Conservation (phyloP, 2,113 vertebrate genomes). For the Myodes glareolus region DNA sequence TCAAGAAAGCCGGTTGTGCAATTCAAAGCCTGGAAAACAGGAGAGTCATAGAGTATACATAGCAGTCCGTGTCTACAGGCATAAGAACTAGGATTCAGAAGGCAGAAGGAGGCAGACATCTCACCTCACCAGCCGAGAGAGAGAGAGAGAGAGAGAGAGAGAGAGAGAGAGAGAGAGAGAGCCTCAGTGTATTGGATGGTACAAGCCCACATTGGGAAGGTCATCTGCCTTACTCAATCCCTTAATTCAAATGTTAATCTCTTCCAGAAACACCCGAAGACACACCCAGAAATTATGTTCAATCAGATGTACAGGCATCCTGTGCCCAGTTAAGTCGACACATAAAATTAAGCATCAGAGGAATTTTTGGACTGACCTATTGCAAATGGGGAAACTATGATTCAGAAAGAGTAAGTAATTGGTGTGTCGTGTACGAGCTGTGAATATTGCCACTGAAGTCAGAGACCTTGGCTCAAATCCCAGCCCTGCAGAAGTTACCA, state of each 20-base stretch:
- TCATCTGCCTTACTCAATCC: neutral
- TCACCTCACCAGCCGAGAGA: neutral
- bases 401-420: slow-evolving; percentile 44
- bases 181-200: neutral
- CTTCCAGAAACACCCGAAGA: neutral
- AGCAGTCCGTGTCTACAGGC: neutral
- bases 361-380: slow-evolving; percentile 32
- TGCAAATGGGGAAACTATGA: slow-evolving; percentile 19
- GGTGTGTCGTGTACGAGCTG: neutral
- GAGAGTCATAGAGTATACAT: neutral
- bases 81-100: neutral
- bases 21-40: neutral
- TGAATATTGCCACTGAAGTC: slow-evolving; percentile 9
- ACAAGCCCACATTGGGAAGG: neutral
- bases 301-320: slow-evolving; percentile 23
- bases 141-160: neutral
- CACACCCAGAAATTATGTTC: slow-evolving; percentile 1
- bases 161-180: neutral
- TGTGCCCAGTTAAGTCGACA: slow-evolving; percentile 10
- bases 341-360: slow-evolving; percentile 31
- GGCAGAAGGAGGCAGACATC: neutral
- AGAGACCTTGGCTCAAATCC: slow-evolving; percentile 25
- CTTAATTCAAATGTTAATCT: neutral
- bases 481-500: slow-evolving; percentile 24
- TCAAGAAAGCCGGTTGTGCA: neutral